Base-by-base conservation (phyloP, 2,797 vertebrate species). In the Hylomyscus alleni region DNA sequence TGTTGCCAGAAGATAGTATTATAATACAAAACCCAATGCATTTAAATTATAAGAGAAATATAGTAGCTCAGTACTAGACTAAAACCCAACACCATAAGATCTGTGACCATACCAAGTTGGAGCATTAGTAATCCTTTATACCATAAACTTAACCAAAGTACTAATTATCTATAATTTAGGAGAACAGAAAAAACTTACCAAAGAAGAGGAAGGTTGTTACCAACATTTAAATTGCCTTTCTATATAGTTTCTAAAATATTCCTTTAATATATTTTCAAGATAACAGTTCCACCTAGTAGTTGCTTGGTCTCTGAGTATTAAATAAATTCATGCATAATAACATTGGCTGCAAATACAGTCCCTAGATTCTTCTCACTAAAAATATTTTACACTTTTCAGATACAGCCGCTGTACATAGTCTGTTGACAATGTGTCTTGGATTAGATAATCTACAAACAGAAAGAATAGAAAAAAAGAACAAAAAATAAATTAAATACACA, bases 71-170 rank as follows among this genome's bases (percentile, higher is more conserved):
- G 4, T 83, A 62, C 22, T 87, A 81, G 20, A 88, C 14, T 11
- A 50, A 81, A 65, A 22, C 4, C 2, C 17, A 19, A 24, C 34
- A 37, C 31, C 62, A 40, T 50, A 76, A 81, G 34, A 73, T 88
- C 58, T 86, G 0, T 87, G n/a, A 56, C 52, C 34, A 77, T 95
- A 85, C 14, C 15, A 81, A 1, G n/a, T 17, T 62, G 22, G 62
- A 69, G 10, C 50, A 37, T 84, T 94, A 37, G 85, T 94, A 47
- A 85, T 94, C 92, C 62, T 84, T 93, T n/a, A 37, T 47, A 72
- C 19, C 56, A 50, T 82, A 44, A 56, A 95, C 92, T 95, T 96
- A 65, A 72, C 8, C 60, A 95, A 60, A 84, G 58, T 65, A 40
- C 26, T 90, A 81, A 80, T 67, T 69, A 52, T 19, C 15, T 67